Evolutionary conservation across 2,797 vertebrate genomes (phyloP).

Genomic region (Mus minutoides): DNA sequence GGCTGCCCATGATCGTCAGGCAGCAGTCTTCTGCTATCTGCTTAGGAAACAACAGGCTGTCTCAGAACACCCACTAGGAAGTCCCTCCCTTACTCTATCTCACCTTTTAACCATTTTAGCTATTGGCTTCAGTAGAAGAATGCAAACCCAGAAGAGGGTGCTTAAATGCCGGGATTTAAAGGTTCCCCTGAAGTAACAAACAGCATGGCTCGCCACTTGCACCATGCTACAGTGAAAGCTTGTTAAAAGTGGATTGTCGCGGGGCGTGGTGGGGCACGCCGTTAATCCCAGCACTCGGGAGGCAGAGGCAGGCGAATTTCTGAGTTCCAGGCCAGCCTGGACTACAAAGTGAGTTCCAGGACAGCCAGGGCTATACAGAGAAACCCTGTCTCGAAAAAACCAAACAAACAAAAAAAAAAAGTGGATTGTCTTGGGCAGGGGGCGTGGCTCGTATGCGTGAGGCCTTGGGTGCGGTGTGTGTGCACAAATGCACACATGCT

Average conservation of each 20-base stretch:
- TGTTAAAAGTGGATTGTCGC: not conserved
- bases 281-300: too few species aligned
- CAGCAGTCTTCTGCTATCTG: conserved; percentile 95
- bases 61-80: not conserved
- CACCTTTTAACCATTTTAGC: not conserved
- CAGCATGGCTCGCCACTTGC: not conserved
- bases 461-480: accelerated
- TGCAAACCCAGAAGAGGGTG: not conserved
- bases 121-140: not conserved
- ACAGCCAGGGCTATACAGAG: too few species aligned
- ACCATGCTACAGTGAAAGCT: not conserved
- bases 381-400: too few species aligned
- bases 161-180: not conserved
- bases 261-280: too few species aligned
- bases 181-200: not conserved
- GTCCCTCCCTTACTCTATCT: not conserved
- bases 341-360: too few species aligned
- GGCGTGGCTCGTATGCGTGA: not conserved
- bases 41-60: not conserved
- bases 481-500: accelerated
- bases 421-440: too few species aligned
- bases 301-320: too few species aligned
- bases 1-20: conserved; percentile 92
- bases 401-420: too few species aligned
- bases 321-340: too few species aligned